phyloP scores from a whole-genome alignment of 2,888 invertebrate species.

The Apodemia mormo region DNA sequence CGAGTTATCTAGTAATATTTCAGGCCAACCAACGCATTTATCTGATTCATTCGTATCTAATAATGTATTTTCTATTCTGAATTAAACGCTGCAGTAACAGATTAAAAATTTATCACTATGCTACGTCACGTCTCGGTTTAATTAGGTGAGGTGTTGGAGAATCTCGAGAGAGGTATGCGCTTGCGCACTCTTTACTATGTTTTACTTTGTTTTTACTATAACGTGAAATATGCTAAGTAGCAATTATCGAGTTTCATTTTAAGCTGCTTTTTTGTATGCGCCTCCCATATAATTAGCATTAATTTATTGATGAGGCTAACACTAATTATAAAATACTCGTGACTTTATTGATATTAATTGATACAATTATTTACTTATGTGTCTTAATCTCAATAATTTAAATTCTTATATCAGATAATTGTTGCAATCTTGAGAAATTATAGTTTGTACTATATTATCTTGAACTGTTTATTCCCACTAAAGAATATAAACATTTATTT shows the following conservation, averaged over 20 bases:
- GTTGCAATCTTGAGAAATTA: background rate
- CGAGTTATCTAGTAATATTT: conserved; percentile 15
- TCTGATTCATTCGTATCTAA: conserved; percentile 26
- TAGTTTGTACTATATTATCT: background rate
- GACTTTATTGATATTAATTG: conserved; percentile 17
- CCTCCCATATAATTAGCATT: conserved; percentile 15
- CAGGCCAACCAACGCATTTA: conserved; percentile 18
- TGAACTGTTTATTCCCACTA: no score
- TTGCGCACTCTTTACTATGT: conserved; percentile 57
- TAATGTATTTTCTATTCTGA: conserved; percentile 49
- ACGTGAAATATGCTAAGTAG: conserved; percentile 34
- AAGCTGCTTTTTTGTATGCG: conserved; percentile 20
- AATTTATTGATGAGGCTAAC: conserved; percentile 3
- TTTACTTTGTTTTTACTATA: conserved; percentile 28
- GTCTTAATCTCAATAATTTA: background rate
- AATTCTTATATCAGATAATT: background rate
- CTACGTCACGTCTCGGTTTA: conserved; percentile 71
- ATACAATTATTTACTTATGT: background rate
- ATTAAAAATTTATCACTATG: conserved; percentile 72
- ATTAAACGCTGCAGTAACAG: conserved; percentile 54
- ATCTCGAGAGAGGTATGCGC: conserved; percentile 52
- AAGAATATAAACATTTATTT: no score
- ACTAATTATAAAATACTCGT: conserved; percentile 8
- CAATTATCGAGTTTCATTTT: conserved; percentile 33
- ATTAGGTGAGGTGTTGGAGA: conserved; percentile 63